These are phyloP conservation scores for Drosophila serrata DNA, from an alignment of 1,140 invertebrate genomes.

Conservation along the genomic window DNA sequence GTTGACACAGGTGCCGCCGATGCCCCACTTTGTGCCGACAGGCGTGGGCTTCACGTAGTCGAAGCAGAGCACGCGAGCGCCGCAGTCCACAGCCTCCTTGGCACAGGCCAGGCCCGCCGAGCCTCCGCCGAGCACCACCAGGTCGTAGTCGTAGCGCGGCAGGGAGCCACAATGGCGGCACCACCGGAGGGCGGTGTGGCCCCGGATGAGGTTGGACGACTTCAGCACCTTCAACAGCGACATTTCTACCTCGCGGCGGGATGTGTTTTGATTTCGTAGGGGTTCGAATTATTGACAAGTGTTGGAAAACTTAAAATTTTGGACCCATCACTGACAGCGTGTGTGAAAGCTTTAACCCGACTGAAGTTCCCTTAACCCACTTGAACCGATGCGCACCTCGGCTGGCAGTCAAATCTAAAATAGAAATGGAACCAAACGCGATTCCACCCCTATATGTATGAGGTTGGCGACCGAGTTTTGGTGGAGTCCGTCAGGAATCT, in stretches of 20 bases:
- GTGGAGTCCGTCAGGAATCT: slow-evolving; percentile 27
- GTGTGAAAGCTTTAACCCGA: slow-evolving; percentile 18
- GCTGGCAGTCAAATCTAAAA: not conserved
- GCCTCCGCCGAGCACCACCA: slow-evolving; percentile 97
- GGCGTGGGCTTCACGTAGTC: slow-evolving; percentile 97
- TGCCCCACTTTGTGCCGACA: slow-evolving; percentile 93
- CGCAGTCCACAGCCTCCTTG: slow-evolving; percentile 94
- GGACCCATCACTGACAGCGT: slow-evolving; percentile 35
- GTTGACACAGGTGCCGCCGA: slow-evolving; percentile 98
- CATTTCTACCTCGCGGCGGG: slow-evolving; percentile 29
- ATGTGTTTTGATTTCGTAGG: slow-evolving; percentile 1
- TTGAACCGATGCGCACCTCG: slow-evolving; percentile 3
- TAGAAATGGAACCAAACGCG: not conserved
- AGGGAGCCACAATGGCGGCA: slow-evolving; percentile 14
- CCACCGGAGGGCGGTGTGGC: not conserved
- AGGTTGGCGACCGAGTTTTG: not conserved
- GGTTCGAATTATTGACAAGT: not conserved
- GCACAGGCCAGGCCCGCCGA: slow-evolving; percentile 97
- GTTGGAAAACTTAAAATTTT: slow-evolving; percentile 12
- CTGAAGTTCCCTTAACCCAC: slow-evolving; percentile 22
- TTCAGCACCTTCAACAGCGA: slow-evolving; percentile 26
- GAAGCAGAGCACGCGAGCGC: slow-evolving; percentile 95
- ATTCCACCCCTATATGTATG: not conserved
- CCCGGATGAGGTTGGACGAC: not conserved
- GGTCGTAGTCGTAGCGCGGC: slow-evolving; percentile 91